Percentiles rank a stretch among this genome's conserved stretches.
These are phyloP conservation scores for Drosophila demipolita DNA, from an alignment of 2,888 invertebrate genomes.

Conservation along the genomic window DNA sequence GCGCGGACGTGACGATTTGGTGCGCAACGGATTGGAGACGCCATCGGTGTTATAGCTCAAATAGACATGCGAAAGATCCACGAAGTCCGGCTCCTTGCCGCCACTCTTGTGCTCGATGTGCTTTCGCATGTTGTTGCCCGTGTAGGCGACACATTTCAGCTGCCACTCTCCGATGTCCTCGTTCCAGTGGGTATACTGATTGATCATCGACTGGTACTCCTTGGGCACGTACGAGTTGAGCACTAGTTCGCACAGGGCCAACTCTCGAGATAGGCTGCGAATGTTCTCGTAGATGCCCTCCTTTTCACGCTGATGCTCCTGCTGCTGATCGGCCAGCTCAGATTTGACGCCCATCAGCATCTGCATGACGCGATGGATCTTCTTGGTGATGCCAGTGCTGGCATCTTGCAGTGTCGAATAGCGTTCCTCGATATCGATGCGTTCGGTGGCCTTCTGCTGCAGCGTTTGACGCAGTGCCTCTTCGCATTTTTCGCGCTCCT, in stretches of 20 bases:
- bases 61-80: conserved; percentile 89
- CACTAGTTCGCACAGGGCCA: conserved; percentile 95
- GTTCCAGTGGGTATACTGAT: conserved; percentile 97
- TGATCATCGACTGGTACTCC: conserved; percentile 96
- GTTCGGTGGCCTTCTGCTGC: conserved; percentile 96
- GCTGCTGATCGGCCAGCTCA: conserved; percentile 93
- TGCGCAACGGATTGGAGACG: conserved; percentile 86
- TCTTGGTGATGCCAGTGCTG: conserved; percentile 95
- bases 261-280: conserved; percentile 94
- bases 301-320: conserved; percentile 98
- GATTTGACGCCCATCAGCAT: conserved; percentile 94
- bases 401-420: conserved; percentile 98
- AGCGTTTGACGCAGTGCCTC: conserved; percentile 92
- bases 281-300: conserved; percentile 98
- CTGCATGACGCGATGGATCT: conserved; percentile 94
- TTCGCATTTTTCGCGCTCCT: conserved; percentile 91
- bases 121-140: conserved; percentile 98
- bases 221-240: conserved; percentile 97
- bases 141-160: conserved; percentile 98
- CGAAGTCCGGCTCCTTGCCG: conserved; percentile 86
- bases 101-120: conserved; percentile 85
- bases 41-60: conserved; percentile 88
- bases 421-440: conserved; percentile 96
- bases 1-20: conserved; percentile 86
- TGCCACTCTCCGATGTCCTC: conserved; percentile 99